Evolutionary conservation across 2,113 vertebrate genomes (phyloP).

Genomic region (Carassius carassius): DNA sequence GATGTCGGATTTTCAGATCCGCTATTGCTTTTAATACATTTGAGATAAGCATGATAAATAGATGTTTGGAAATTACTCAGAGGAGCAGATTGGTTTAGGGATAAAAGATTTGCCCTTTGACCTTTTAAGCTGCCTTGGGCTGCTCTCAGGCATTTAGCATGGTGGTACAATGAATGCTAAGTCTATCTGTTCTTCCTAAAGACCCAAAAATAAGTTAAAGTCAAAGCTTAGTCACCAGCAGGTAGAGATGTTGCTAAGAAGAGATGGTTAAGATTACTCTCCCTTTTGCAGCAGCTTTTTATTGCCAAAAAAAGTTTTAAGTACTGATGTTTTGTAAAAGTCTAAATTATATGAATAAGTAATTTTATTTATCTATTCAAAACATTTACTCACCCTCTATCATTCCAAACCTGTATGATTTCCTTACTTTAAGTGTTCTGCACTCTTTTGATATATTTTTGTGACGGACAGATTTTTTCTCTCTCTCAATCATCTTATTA

Average conservation of each 20-base stretch:
- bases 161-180: conserved; percentile 3
- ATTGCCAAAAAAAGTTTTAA: not conserved
- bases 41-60: conserved; percentile 12
- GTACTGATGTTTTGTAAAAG: not conserved
- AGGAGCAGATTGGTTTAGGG: conserved; percentile 34
- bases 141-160: conserved; percentile 22
- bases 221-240: conserved; percentile 19
- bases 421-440: not conserved
- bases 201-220: conserved; percentile 8
- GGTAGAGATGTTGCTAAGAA: not conserved
- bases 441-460: not conserved
- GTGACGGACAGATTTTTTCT: not conserved
- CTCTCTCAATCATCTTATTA: not conserved
- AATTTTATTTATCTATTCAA: not conserved
- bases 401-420: not conserved
- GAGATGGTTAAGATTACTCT: not conserved
- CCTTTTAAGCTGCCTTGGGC: conserved; percentile 5
- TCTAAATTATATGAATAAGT: too few species aligned
- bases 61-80: not conserved
- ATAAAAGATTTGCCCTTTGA: conserved; percentile 7
- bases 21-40: not conserved
- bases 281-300: not conserved
- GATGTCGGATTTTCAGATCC: not conserved
- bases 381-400: not conserved
- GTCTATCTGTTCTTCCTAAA: conserved; percentile 12